phyloP scores from a whole-genome alignment of 1,140 invertebrate species.

The Dendrolimus kikuchii region DNA sequence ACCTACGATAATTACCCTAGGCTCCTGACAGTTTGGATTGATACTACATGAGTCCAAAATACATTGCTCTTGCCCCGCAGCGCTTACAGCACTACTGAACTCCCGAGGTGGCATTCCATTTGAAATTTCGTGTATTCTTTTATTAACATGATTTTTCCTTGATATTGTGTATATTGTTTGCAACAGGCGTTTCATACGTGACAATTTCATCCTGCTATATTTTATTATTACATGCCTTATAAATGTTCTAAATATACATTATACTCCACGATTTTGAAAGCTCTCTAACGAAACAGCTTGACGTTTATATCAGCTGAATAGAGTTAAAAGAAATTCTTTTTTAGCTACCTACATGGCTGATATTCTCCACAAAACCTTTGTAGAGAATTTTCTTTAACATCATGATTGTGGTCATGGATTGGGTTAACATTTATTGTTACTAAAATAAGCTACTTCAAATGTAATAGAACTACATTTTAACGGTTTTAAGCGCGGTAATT shows the following conservation, averaged over 20 bases:
- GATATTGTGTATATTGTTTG: constrained; percentile 4
- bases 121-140: too few relatives aligned
- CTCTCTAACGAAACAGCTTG: constrained; percentile 7
- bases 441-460: too few relatives aligned
- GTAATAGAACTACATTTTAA: too few relatives aligned
- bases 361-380: too few relatives aligned
- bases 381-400: too few relatives aligned
- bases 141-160: background rate
- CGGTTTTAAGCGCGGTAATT: too few relatives aligned
- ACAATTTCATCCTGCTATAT: constrained; percentile 47
- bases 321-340: constrained; percentile 12
- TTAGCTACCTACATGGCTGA: constrained; percentile 6
- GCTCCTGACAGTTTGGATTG: constrained; percentile 74
- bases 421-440: too few relatives aligned
- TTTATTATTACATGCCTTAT: constrained; percentile 15
- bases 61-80: constrained; percentile 40
- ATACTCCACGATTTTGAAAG: constrained; percentile 36
- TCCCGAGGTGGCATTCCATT: constrained; percentile 17
- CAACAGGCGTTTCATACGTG: constrained; percentile 30
- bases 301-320: constrained; percentile 8
- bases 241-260: constrained; percentile 21
- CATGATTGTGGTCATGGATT: too few relatives aligned
- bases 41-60: constrained; percentile 63
- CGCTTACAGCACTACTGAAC: constrained; percentile 31
- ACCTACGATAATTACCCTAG: constrained; percentile 81